These are phyloP conservation scores for Platyrinchus mystaceus DNA, from an alignment of 2,797 vertebrate species.

Conservation along the genomic window DNA sequence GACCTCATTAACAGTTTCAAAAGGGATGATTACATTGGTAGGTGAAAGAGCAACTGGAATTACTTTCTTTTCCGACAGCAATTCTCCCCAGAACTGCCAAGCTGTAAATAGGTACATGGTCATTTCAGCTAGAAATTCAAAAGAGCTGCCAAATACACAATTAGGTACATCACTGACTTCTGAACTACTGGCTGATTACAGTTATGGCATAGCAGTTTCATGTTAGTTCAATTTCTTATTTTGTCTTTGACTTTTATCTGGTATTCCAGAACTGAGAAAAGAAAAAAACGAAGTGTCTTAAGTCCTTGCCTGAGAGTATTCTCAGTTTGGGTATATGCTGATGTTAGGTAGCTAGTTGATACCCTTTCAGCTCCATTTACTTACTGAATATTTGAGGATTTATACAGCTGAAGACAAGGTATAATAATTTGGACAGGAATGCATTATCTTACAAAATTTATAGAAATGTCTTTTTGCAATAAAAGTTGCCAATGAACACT, in stretches of 20 bases:
- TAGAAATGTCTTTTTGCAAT: neutral
- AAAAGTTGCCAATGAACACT: neutral
- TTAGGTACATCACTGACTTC: neutral
- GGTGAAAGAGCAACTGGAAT: neutral
- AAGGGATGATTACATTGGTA: neutral
- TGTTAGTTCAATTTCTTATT: neutral
- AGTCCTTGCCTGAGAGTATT: neutral
- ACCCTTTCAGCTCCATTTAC: neutral
- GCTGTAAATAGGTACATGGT: neutral
- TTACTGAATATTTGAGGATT: neutral
- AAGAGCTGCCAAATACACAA: neutral
- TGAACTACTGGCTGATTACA: neutral
- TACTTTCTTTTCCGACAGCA: neutral
- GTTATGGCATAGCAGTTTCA: neutral
- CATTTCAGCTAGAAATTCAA: neutral
- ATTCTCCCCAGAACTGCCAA: neutral
- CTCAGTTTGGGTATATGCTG: neutral
- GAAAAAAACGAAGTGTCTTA: neutral
- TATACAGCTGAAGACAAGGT: neutral
- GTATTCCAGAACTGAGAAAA: neutral
- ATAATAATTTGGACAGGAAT: neutral
- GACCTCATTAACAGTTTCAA: neutral
- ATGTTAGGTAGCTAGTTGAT: neutral
- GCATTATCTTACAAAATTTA: neutral
- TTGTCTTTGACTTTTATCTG: neutral